phyloP scores from a whole-genome alignment of 2,113 vertebrate species.

The Cyanoliseus patagonus region DNA sequence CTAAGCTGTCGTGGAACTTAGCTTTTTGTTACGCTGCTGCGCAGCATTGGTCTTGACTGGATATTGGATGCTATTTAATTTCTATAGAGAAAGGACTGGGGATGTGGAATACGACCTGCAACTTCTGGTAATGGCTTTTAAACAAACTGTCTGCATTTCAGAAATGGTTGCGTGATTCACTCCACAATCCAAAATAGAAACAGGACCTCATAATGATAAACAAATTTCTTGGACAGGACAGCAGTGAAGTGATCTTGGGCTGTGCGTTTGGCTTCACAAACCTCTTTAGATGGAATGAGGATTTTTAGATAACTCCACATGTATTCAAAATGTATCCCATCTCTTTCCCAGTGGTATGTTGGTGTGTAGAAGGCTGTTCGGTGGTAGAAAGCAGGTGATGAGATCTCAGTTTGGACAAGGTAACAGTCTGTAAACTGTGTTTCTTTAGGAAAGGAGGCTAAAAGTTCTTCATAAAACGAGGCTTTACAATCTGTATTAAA shows the following conservation, averaged over 20 bases:
- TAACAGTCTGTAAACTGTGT: neutral
- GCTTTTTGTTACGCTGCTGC: neutral
- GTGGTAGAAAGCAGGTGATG: neutral
- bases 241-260: neutral
- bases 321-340: neutral
- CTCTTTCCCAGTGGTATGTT: neutral
- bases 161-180: neutral
- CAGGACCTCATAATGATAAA: neutral
- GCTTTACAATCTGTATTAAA: neutral
- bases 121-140: neutral
- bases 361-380: neutral
- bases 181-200: neutral
- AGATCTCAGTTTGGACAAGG: neutral
- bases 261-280: neutral
- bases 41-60: neutral
- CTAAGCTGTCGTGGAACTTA: neutral
- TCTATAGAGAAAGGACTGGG: neutral
- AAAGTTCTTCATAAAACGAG: neutral
- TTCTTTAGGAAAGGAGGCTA: neutral
- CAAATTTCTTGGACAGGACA: neutral
- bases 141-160: neutral
- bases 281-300: neutral
- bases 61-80: neutral
- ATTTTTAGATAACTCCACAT: neutral
- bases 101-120: neutral